Base-by-base conservation (phyloP, 2,888 invertebrate genomes). In the Antitype chi region DNA sequence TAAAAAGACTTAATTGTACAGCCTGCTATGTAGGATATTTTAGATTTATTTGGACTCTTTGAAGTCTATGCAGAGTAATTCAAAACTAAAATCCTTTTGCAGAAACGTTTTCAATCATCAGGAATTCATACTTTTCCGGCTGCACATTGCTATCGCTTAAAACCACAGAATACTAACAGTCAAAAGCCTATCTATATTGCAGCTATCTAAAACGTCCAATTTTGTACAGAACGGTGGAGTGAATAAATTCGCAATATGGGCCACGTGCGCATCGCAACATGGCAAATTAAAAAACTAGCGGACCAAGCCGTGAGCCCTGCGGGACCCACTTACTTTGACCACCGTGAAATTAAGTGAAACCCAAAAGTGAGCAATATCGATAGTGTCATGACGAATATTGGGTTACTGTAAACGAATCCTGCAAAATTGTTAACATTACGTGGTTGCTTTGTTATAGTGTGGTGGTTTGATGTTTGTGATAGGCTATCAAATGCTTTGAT, bases 241-340 rank as follows among this genome's bases (percentile, higher is more conserved):
- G 90, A 89, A 92, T 93, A 91, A 91, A 92, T 92, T 88, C 85
- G 91, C 92, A 91, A 92, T 92, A 92, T 90, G 85, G 52, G 82
- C 82, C 85, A 89, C 85, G 84, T 88, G 84, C 78, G 79, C 85
- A 85, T 87, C 75, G 87, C 83, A 89, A 87, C 87, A 90, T 87
- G 80, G 78, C 87, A 83, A 91, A 92, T 92, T 93, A 92, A 92
- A 92, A 92, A 91, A 90, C 87, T 88, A 90, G 89, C 86, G 84
- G 87, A 79, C 89, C 89, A 81, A 89, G 85, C 72, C 63, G 59
- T 49, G 71, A 74, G 69, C 85, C 88, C 87, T 87, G 87, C 53
- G 89, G 85, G 81, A 89, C 84, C 88, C 89, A 88, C 88, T 91
- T 90, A 89, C 88, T 90, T 91, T 89, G 88, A 89, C 88, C 88